phyloP scores from a whole-genome alignment of 2,888 invertebrate species.

The Watsonalla binaria region DNA sequence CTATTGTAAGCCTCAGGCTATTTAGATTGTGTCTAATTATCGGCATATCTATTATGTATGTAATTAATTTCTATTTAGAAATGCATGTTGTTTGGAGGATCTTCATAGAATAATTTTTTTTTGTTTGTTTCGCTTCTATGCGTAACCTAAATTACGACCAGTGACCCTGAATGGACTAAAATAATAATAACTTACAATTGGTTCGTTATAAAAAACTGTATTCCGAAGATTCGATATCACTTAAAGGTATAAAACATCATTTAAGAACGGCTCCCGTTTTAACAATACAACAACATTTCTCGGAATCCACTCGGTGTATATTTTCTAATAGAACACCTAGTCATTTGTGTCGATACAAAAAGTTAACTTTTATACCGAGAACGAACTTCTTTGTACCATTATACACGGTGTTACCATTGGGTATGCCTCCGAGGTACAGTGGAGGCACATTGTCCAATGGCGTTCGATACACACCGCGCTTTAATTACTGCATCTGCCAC shows the following conservation, averaged over 20 bases:
- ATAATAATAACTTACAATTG: neutral
- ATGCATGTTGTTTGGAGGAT: no score
- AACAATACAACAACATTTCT: neutral
- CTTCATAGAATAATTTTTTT: no score
- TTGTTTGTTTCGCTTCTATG: no score
- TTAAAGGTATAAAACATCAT: constrained; percentile 1
- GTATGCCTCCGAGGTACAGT: constrained; percentile 10
- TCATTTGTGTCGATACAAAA: constrained; percentile 39
- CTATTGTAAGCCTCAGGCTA: no score
- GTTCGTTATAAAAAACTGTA: neutral
- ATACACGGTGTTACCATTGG: constrained; percentile 22
- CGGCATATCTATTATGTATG: no score
- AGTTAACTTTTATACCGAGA: constrained; percentile 34
- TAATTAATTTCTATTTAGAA: no score
- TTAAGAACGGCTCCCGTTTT: neutral
- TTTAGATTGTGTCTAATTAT: no score
- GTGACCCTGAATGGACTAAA: no score
- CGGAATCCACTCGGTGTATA: neutral
- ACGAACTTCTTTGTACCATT: constrained; percentile 19
- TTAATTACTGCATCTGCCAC: constrained; percentile 15
- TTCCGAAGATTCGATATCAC: neutral
- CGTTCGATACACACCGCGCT: constrained; percentile 6
- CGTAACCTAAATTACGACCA: no score
- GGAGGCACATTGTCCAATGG: constrained; percentile 12
- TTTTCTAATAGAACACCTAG: neutral